Percentiles rank a stretch among this genome's conserved stretches.
Conservation (phyloP, 2,113 vertebrate genomes). For the Acanthisitta chloris region DNA sequence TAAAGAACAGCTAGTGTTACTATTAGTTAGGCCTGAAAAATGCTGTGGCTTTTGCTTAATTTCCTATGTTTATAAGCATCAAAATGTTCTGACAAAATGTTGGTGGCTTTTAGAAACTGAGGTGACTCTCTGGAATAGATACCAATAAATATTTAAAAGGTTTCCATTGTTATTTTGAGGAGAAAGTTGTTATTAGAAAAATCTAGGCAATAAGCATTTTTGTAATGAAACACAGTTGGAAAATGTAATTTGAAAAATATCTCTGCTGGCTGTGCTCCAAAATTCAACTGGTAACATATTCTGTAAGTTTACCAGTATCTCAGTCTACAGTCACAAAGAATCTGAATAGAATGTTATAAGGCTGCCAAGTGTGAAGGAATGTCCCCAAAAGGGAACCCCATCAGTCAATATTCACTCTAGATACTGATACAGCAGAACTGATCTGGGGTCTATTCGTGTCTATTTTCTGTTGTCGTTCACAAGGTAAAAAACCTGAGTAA, state of each 20-base stretch:
- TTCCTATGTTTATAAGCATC: neutral
- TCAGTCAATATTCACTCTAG: neutral
- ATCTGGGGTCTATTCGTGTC: neutral
- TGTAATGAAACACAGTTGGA: neutral
- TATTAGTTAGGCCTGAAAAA: neutral
- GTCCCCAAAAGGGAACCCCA: neutral
- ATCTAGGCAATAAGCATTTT: neutral
- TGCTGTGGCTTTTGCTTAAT: neutral
- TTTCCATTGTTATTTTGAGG: neutral
- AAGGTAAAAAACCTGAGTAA: neutral
- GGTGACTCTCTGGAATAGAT: neutral
- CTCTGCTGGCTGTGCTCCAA: neutral
- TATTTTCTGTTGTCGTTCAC: neutral
- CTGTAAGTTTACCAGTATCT: neutral
- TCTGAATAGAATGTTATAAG: neutral
- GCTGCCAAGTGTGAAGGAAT: neutral
- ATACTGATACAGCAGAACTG: neutral
- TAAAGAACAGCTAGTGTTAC: neutral
- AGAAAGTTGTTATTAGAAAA: neutral
- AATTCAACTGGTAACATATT: neutral
- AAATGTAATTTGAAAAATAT: neutral
- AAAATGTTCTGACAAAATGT: neutral
- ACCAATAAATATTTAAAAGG: neutral
- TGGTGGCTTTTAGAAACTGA: neutral
- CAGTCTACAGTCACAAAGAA: neutral